A percentile compares a stretch with the other conserved stretches of the same genome.
These are phyloP conservation scores for Pangasius krempfi DNA, from an alignment of 2,797 vertebrate species.

Conservation along the genomic window DNA sequence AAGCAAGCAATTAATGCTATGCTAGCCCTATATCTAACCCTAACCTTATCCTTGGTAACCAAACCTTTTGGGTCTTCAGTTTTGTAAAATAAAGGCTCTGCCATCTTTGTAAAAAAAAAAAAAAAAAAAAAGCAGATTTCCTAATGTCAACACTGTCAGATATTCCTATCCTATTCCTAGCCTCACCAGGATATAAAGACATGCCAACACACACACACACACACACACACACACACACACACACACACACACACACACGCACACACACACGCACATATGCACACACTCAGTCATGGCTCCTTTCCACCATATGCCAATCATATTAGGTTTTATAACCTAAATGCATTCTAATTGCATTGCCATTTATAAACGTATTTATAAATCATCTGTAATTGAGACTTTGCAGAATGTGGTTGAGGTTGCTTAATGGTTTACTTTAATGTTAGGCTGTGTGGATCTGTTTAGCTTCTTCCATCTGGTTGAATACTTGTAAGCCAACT, in stretches of 20 bases:
- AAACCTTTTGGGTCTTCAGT: neutral
- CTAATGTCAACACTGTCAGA: neutral
- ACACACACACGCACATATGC: neutral
- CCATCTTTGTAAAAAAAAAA: neutral
- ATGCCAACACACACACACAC: neutral
- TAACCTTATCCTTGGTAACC: neutral
- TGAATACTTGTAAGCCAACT: conserved; percentile 11
- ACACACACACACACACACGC: neutral
- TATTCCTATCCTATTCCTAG: neutral
- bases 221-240: neutral
- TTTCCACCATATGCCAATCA: conserved; percentile 13
- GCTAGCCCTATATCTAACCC: neutral
- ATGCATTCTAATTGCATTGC: conserved; percentile 8
- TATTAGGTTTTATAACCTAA: conserved; percentile 31
- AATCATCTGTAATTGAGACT: conserved; percentile 33
- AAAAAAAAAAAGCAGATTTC: neutral
- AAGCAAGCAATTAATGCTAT: neutral
- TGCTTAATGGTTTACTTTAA: conserved; percentile 15
- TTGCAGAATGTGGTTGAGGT: conserved; percentile 23
- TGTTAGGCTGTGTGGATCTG: conserved; percentile 7
- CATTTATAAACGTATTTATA: conserved; percentile 27
- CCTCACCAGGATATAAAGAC: neutral
- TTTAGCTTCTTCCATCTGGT: conserved; percentile 28
- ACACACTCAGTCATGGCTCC: neutral
- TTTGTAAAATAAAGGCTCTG: neutral